Evolutionary conservation across 2,113 vertebrate species (phyloP).

Genomic region (Jacana jacana): DNA sequence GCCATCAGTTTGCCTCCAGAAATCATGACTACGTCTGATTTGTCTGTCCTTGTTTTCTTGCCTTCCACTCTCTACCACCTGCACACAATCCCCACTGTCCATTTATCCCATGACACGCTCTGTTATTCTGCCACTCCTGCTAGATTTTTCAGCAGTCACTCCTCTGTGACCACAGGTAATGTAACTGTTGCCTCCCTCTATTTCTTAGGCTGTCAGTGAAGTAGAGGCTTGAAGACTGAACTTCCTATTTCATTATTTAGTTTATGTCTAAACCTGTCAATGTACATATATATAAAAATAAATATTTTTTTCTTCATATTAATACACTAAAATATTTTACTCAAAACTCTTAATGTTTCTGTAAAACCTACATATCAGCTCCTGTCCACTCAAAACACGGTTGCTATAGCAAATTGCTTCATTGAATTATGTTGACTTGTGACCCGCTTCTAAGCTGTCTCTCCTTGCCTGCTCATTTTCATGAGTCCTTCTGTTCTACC

Average conservation of each 20-base stretch:
- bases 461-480: neutral
- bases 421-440: neutral
- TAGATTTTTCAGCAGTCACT: neutral
- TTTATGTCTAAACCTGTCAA: neutral
- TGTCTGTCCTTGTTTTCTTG: neutral
- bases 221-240: neutral
- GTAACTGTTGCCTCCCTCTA: neutral
- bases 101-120: neutral
- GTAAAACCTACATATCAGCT: neutral
- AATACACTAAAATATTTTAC: neutral
- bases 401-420: neutral
- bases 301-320: neutral
- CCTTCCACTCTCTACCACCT: neutral
- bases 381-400: neutral
- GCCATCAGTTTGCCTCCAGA: neutral
- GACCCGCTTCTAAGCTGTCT: neutral
- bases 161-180: neutral
- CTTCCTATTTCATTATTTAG: neutral
- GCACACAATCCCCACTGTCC: neutral
- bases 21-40: neutral
- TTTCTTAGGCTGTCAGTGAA: neutral
- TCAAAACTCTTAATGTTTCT: neutral
- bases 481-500: neutral
- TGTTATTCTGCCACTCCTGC: neutral
- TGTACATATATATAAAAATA: neutral